Evolutionary conservation across 1,140 invertebrate genomes (phyloP).

Genomic region (Pseudomyrmex flavicornis): DNA sequence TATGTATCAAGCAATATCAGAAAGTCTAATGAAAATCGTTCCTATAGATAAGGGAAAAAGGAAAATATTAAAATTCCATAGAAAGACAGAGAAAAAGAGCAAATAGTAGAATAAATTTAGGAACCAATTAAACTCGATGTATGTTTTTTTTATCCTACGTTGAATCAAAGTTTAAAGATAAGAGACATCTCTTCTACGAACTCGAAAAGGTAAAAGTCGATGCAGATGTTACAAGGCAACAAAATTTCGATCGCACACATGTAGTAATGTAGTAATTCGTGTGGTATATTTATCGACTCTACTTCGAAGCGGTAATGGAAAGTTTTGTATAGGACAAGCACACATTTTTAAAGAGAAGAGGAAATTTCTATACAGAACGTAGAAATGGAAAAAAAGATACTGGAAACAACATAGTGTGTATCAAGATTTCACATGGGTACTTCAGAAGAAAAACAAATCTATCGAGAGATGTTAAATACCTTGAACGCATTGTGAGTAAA

Average conservation of each 20-base stretch:
- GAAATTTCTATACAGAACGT: slow-evolving; percentile 45
- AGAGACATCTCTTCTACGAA: slow-evolving; percentile 9
- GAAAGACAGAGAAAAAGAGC: neutral
- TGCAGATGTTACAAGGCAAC: slow-evolving; percentile 33
- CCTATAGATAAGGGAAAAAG: neutral
- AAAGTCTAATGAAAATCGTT: slow-evolving; percentile 32
- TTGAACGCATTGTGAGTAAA: neutral
- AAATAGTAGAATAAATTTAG: slow-evolving; percentile 13
- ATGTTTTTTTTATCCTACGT: neutral
- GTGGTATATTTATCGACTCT: slow-evolving; percentile 7
- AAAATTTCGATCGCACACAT: slow-evolving; percentile 50
- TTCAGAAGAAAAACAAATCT: slow-evolving; percentile 1
- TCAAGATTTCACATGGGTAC: slow-evolving; percentile 73
- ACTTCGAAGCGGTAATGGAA: slow-evolving; percentile 50
- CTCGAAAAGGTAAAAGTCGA: slow-evolving; percentile 17
- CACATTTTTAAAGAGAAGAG: slow-evolving; percentile 28
- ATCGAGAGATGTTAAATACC: neutral
- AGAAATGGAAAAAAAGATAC: slow-evolving; percentile 46
- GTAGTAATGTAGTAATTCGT: slow-evolving; percentile 18
- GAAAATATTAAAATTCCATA: slow-evolving; percentile 13
- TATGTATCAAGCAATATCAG: slow-evolving; percentile 51
- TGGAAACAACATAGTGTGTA: slow-evolving; percentile 63
- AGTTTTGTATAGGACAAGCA: slow-evolving; percentile 24
- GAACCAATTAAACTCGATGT: slow-evolving; percentile 1
- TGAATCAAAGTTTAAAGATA: neutral